A percentile compares a stretch with the other conserved stretches of the same genome.
These are phyloP conservation scores for Willowsia nigromaculata DNA, from an alignment of 2,888 invertebrate species.

Conservation along the genomic window DNA sequence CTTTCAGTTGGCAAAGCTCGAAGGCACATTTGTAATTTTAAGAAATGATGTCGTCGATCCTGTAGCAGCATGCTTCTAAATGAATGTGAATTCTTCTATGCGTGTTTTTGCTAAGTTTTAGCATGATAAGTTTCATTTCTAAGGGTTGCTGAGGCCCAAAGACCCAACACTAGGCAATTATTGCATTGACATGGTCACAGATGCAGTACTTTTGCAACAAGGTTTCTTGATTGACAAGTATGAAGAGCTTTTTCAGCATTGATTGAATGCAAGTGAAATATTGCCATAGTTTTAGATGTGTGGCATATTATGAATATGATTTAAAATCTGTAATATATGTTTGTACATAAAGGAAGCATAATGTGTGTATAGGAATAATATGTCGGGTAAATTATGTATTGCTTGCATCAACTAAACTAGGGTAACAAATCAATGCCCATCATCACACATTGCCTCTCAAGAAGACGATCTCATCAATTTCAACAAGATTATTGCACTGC, in stretches of 20 bases:
- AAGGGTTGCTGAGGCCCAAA: background rate
- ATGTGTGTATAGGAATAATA: too few species aligned
- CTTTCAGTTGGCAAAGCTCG: slow-evolving; percentile 51
- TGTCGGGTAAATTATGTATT: too few species aligned
- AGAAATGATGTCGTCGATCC: background rate
- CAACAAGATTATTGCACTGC: background rate
- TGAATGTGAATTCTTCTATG: background rate
- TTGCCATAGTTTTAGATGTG: background rate
- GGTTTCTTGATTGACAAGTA: background rate
- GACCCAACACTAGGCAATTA: background rate
- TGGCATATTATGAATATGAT: background rate
- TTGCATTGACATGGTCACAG: slow-evolving; percentile 14
- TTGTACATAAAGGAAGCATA: too few species aligned
- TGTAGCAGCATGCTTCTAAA: background rate
- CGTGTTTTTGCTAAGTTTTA: background rate
- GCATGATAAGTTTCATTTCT: background rate
- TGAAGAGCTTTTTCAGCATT: background rate
- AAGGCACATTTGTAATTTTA: slow-evolving; percentile 8
- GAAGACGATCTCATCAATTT: background rate
- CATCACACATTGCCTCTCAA: too few species aligned
- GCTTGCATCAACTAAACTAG: too few species aligned
- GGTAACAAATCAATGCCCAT: background rate
- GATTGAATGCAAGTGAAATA: background rate
- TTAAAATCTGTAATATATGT: background rate
- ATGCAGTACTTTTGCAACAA: background rate